Base-by-base conservation (phyloP, 2,888 invertebrate species). In the Amblyteles armatorius region DNA sequence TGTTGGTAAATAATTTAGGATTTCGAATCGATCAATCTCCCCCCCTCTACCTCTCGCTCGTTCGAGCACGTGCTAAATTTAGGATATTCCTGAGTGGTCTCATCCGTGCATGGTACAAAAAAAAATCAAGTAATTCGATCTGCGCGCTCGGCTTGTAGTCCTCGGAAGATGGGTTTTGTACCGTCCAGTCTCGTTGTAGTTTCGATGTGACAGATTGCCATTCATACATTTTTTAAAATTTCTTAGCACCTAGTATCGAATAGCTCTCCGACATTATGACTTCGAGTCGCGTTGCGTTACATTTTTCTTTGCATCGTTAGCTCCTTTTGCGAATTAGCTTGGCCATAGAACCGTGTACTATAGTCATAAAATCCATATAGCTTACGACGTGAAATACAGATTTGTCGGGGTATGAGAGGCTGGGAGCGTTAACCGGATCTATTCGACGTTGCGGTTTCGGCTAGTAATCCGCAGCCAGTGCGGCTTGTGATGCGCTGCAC, bases 381-480 rank as follows among this genome's bases (percentile, higher is more conserved):
- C 57, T 57, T 52, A 57, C 36, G 22, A 71, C 72, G 44, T 67
- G 33, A 22, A 60, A 48, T 72, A 57, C 68, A 74, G 55, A 74
- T 68, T 57, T 44, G n/a, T 74, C 73, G 44, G 40, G 72, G 55
- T 33, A 57, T 26, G 74, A 76, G 74, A 67, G 50, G 76, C 67
- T 79, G 60, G 63, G 55, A 81, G 81, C 44, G 73, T 55, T 85
- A 83, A 83, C 78, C 73, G 85, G 83, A 85, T 85, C 78, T 83
- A 81, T 85, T 78, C 78, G 73, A 73, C 68, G 44, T 65, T 26
- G 71, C 40, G 65, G 79, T 79, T 77, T 77, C 80, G 76, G 48
- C 63, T 72, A 63, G 77, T 85, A 85, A 85, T 85, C 85, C 79
- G 57, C 71, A 74, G 82, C 71, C 68, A 72, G 52, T 77, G 82